Base-by-base conservation (phyloP, 2,797 vertebrate genomes). In the Epinephelus coioides region DNA sequence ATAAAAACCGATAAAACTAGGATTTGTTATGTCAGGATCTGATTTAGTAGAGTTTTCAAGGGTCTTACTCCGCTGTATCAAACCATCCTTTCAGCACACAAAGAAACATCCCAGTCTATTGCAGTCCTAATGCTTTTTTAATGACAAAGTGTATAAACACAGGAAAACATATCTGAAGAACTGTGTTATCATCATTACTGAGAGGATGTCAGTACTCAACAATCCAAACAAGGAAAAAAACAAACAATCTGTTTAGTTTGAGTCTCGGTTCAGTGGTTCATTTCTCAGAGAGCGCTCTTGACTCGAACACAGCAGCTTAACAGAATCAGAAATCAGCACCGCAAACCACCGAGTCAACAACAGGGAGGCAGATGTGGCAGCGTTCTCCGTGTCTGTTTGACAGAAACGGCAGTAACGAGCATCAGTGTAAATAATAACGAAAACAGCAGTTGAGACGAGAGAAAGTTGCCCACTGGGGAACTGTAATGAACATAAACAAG, bases 361-460 rank as follows among this genome's bases (percentile, higher is more conserved):
- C 47, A 54, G 46, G 46, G 74, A 66, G 56, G 76, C 81, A 83
- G 65, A 85, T 82, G 87, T 82, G 60, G 70, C 77, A 59, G 53
- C 23, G 5, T 66, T 70, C 43, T 43, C 10, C 51, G 49, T 63
- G 51, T 74, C 76, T 67, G 57, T 79, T 60, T 82, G 77, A 82
- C 61, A 67, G 69, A 76, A 84, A 78, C 69, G 54, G 21, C 60
- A 81, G 81, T 79, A 80, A 87, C 17, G 21, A 80, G 72, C 71
- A 55, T 82, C 64, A 54, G 66, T 63, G 59, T 83, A 74, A 86
- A 86, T 84, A 85, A 60, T 65, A 66, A 44, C 21, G n/a, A 65
- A 65, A 75, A 68, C 55, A 65, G n/a, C 30, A 9, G 25, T 27
- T 38, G 43, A 65, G 62, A 65, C 15, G 0, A 71, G 25, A 69